These are phyloP conservation scores for Gavialis gangeticus DNA, from an alignment of 2,113 vertebrate species.

Conservation along the genomic window DNA sequence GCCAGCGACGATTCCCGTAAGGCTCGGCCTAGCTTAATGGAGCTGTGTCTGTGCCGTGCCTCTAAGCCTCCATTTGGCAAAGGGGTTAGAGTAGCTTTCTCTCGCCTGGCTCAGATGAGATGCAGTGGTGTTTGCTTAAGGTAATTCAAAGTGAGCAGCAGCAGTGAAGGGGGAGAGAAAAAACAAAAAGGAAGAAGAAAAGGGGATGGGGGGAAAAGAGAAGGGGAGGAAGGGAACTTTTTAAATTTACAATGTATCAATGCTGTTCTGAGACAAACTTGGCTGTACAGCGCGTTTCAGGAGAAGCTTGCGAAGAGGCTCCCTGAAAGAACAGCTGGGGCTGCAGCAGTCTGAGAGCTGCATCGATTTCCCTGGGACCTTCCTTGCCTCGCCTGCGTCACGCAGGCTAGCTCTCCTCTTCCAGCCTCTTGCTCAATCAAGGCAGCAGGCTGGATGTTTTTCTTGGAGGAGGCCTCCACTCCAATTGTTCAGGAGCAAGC, in stretches of 20 bases:
- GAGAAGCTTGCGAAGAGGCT: neutral
- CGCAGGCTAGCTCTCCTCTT: neutral
- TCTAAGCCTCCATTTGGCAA: conserved; percentile 76
- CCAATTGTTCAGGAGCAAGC: rapidly evolving
- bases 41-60: conserved; percentile 79
- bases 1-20: conserved; percentile 84
- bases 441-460: neutral
- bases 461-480: neutral
- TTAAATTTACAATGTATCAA: neutral
- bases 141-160: conserved; percentile 43
- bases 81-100: conserved; percentile 12
- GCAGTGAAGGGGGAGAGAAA: neutral
- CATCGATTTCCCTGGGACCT: neutral
- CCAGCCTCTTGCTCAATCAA: conserved; percentile 41
- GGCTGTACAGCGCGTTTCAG: conserved; percentile 17
- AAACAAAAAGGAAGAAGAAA: neutral
- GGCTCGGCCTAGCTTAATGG: conserved; percentile 81
- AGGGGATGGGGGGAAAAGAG: neutral
- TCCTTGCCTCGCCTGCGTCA: neutral
- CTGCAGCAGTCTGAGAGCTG: neutral
- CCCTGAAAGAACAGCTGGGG: neutral
- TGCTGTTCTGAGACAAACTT: neutral
- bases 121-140: conserved; percentile 61
- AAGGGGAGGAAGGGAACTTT: neutral
- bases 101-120: conserved; percentile 33